Conservation (phyloP, 2,888 invertebrate species). For the Hirtodrosophila trivittata region DNA sequence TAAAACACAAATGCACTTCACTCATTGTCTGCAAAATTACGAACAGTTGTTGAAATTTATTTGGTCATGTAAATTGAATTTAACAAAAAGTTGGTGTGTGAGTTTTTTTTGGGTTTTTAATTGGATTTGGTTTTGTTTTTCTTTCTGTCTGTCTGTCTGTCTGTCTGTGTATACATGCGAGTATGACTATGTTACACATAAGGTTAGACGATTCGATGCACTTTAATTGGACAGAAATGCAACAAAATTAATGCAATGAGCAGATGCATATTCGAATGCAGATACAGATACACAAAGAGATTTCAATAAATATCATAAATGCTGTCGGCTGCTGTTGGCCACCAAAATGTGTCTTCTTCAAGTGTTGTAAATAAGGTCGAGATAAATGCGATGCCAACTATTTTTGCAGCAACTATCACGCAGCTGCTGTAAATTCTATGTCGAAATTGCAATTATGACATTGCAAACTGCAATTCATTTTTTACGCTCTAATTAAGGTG, state of each 20-base stretch:
- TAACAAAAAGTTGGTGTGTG: conserved; percentile 27
- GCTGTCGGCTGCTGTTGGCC: neutral
- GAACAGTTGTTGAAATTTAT: conserved; percentile 35
- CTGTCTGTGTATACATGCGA: conserved; percentile 16
- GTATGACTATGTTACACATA: conserved; percentile 21
- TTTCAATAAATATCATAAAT: conserved; percentile 65
- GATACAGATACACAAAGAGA: conserved; percentile 50
- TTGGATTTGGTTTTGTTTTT: conserved; percentile 31
- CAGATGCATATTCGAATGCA: conserved; percentile 35
- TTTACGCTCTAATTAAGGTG: conserved; percentile 75
- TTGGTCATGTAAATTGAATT: conserved; percentile 35
- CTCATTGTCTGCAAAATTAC: conserved; percentile 9
- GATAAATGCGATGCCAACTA: conserved; percentile 57
- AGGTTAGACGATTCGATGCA: conserved; percentile 52
- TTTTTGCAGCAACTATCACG: conserved; percentile 27
- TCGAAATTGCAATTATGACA: conserved; percentile 53
- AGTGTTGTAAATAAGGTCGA: conserved; percentile 47
- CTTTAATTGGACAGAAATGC: conserved; percentile 70
- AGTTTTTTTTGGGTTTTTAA: conserved; percentile 30
- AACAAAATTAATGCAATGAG: conserved; percentile 28
- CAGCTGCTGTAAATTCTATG: conserved; percentile 33
- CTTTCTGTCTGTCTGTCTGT: conserved; percentile 8
- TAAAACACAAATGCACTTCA: conserved; percentile 21
- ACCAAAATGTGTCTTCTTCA: neutral
- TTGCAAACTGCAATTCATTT: conserved; percentile 52